Evolutionary conservation across 2,888 invertebrate genomes (phyloP).

Genomic region (Sesamia inferens): DNA sequence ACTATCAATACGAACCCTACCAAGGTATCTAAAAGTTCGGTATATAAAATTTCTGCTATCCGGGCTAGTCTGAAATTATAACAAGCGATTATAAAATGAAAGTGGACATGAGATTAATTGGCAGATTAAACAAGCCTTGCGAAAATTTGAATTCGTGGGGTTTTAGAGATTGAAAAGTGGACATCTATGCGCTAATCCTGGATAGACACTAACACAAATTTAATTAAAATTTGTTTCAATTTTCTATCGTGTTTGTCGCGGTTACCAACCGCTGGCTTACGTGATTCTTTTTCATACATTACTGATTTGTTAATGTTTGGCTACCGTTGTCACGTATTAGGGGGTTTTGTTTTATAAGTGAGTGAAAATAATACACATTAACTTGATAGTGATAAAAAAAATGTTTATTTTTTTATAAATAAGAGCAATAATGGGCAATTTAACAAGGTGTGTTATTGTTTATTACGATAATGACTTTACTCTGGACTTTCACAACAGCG

Average conservation of each 20-base stretch:
- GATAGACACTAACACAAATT: conserved; percentile 14
- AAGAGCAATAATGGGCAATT: background rate
- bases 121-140: conserved; percentile 1
- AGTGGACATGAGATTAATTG: background rate
- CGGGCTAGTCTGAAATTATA: background rate
- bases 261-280: background rate
- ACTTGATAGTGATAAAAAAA: background rate
- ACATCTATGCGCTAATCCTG: conserved; percentile 17
- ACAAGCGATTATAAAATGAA: background rate
- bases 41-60: background rate
- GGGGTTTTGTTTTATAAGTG: background rate
- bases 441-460: background rate
- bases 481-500: background rate
- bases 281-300: conserved; percentile 5
- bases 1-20: too few relatives aligned
- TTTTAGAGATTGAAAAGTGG: background rate
- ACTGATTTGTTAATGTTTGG: background rate
- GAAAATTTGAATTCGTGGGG: background rate
- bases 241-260: conserved; percentile 12
- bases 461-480: background rate
- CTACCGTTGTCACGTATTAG: background rate
- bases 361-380: background rate
- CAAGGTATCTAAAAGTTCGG: background rate
- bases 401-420: background rate
- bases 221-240: conserved; percentile 42